Percentiles rank a stretch among this genome's conserved stretches.
Evolutionary conservation across 2,113 vertebrate genomes (phyloP).

Genomic region (Neogobius melanostomus): DNA sequence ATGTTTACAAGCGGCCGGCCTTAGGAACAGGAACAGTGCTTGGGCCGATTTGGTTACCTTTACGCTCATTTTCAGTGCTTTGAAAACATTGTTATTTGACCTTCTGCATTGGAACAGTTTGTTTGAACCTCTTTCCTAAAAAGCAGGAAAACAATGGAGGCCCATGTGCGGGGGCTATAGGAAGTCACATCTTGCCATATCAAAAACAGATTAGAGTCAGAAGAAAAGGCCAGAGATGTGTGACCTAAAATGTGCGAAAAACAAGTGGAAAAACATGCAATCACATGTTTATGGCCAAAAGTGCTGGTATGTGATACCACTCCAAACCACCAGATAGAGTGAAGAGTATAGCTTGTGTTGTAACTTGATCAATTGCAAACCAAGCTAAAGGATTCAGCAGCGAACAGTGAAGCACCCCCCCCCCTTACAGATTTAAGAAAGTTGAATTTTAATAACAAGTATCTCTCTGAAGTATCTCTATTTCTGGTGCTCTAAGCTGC

Average conservation of each 20-base stretch:
- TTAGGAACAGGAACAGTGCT: constrained; percentile 62
- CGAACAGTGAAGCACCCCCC: no score
- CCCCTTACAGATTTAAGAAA: no score
- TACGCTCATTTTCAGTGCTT: constrained; percentile 68
- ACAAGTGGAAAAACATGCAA: constrained; percentile 32
- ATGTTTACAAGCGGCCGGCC: constrained; percentile 50
- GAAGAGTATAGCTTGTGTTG: background rate
- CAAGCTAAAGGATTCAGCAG: no score
- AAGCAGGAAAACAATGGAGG: constrained; percentile 73
- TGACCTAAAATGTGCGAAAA: constrained; percentile 32
- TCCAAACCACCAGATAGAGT: background rate
- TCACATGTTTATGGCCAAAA: background rate
- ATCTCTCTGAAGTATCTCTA: no score
- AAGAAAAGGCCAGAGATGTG: constrained; percentile 68
- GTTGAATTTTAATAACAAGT: no score
- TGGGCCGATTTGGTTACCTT: constrained; percentile 64
- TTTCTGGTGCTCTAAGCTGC: no score
- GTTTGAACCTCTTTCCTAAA: constrained; percentile 79
- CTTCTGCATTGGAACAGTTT: constrained; percentile 80
- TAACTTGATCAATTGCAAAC: no score
- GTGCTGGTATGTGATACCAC: background rate
- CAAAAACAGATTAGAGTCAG: constrained; percentile 77
- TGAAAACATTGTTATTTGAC: constrained; percentile 78
- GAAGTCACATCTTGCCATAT: constrained; percentile 77
- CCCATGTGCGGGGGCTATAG: constrained; percentile 44